These are phyloP conservation scores for Phallusia fumigata DNA, from an alignment of 23 tunicate species.

Conservation along the genomic window DNA sequence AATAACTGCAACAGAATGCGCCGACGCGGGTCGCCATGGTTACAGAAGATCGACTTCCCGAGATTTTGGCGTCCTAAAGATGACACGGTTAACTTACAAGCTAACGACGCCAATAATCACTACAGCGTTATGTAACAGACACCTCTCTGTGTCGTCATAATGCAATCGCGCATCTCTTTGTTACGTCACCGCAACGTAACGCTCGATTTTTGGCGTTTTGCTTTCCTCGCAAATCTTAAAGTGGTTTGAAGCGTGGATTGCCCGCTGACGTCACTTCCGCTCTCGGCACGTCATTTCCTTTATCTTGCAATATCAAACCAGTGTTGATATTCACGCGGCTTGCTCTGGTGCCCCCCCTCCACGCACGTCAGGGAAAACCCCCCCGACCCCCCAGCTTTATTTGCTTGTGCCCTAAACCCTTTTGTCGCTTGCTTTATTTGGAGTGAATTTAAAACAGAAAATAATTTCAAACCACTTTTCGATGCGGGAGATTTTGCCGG, in stretches of 20 bases:
- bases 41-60: slow-evolving; percentile 54
- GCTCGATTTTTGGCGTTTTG: not conserved
- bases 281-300: not conserved
- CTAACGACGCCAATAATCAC: slow-evolving; percentile 33
- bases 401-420: not conserved
- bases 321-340: not conserved
- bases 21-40: slow-evolving; percentile 52
- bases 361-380: not conserved
- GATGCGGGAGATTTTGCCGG: not conserved
- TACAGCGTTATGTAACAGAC: slow-evolving; percentile 56
- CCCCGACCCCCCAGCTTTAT: not conserved
- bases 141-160: slow-evolving; percentile 1
- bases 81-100: slow-evolving; percentile 44
- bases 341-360: slow-evolving; percentile 1
- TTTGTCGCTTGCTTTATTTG: not conserved
- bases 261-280: slow-evolving; percentile 9
- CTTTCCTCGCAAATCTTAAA: slow-evolving; percentile 12
- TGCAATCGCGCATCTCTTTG: slow-evolving; percentile 13
- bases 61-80: slow-evolving; percentile 47
- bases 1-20: slow-evolving; percentile 54
- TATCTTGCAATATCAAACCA: not conserved
- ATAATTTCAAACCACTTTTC: not conserved
- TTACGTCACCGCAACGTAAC: slow-evolving; percentile 11
- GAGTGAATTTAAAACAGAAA: not conserved
- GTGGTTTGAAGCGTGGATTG: not conserved